These are phyloP conservation scores for Drosophila sp. DNA, from an alignment of 1,140 invertebrate species.

Conservation along the genomic window DNA sequence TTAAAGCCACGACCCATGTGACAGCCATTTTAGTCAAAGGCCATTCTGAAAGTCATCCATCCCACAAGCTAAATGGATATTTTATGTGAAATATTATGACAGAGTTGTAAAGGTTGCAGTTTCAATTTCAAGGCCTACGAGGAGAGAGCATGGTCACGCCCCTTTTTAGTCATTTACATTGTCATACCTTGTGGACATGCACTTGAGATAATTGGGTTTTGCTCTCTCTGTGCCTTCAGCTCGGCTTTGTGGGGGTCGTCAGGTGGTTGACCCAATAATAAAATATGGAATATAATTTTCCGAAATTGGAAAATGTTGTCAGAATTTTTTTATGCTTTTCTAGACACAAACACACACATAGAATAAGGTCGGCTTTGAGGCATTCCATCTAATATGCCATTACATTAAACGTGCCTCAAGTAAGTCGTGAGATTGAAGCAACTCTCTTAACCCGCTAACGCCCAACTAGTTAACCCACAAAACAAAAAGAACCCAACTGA, in stretches of 20 bases:
- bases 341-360: too few relatives aligned
- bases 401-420: conserved; percentile 63
- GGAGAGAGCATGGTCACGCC: not conserved
- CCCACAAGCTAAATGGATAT: not conserved
- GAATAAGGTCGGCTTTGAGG: not conserved
- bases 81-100: not conserved
- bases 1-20: not conserved
- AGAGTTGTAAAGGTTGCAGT: conserved; percentile 1
- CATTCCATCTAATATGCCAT: conserved; percentile 35
- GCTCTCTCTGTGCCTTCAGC: not conserved
- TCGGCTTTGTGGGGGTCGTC: not conserved
- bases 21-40: not conserved
- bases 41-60: not conserved
- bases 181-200: not conserved
- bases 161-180: conserved; percentile 2
- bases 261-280: conserved; percentile 16
- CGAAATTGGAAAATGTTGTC: conserved; percentile 14
- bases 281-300: conserved; percentile 19
- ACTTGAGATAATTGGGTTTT: conserved; percentile 5
- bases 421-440: conserved; percentile 59
- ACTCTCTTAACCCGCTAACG: conserved; percentile 63
- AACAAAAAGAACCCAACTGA: conserved; percentile 15
- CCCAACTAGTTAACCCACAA: conserved; percentile 74
- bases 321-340: not conserved
- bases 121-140: not conserved